These are phyloP conservation scores for Acanthornis magna DNA, from an alignment of 2,797 vertebrate genomes.

Conservation along the genomic window DNA sequence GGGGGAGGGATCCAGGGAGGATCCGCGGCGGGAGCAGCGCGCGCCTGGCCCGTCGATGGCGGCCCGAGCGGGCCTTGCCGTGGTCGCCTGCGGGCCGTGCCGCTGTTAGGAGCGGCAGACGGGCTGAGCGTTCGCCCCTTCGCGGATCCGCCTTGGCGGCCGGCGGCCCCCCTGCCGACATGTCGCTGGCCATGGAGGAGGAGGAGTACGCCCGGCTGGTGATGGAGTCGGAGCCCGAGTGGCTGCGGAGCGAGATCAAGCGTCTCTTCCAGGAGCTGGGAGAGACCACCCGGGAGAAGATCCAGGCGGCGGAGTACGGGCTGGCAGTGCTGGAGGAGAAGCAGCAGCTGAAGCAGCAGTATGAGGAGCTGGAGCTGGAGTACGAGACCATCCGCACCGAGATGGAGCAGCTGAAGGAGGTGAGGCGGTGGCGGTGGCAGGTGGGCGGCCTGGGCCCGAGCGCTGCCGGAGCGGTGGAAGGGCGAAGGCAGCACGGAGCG, in stretches of 20 bases:
- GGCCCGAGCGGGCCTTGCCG: neutral
- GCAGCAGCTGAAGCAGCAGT: conserved; percentile 90
- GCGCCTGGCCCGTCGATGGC: neutral
- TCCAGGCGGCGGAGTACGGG: conserved; percentile 97
- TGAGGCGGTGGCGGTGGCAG: conserved; percentile 50
- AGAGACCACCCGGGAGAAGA: conserved; percentile 94
- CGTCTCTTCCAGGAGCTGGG: conserved; percentile 88
- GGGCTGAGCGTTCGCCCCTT: neutral
- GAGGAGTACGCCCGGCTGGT: conserved; percentile 84
- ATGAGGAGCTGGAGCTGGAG: conserved; percentile 91
- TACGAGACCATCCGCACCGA: conserved; percentile 89
- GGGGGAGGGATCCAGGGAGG: neutral
- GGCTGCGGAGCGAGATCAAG: conserved; percentile 78
- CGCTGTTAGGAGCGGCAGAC: neutral
- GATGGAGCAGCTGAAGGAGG: conserved; percentile 95
- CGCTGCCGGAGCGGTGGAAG: neutral
- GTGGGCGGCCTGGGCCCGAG: neutral
- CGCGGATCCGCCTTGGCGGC: neutral
- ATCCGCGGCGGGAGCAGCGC: neutral
- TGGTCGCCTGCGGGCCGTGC: neutral
- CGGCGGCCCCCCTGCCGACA: conserved; percentile 41
- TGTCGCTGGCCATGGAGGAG: conserved; percentile 82
- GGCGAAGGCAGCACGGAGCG: no score
- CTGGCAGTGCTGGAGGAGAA: conserved; percentile 97
- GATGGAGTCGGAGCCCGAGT: conserved; percentile 88